Percentiles rank a stretch among this genome's conserved stretches.
Conservation (phyloP, 1,140 invertebrate genomes). For the Palaemon carinicauda region DNA sequence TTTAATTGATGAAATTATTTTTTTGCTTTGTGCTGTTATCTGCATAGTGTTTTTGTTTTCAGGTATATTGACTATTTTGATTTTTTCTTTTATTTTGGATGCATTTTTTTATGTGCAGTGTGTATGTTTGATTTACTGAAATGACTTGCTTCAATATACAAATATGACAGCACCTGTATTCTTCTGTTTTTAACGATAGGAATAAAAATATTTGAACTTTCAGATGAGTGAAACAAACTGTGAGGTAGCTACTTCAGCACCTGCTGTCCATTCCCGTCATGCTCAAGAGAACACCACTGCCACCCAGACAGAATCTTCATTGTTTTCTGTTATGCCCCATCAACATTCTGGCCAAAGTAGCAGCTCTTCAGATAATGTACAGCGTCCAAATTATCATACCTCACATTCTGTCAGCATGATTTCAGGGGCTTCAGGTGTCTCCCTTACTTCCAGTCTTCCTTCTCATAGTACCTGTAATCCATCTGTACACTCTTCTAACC, state of each 20-base stretch:
- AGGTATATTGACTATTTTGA: too few relatives aligned
- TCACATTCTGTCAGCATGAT: constrained; percentile 28
- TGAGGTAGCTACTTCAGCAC: neutral
- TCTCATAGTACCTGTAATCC: neutral
- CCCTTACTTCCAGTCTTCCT: neutral
- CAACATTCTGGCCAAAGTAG: constrained; percentile 1
- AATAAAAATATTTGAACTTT: neutral
- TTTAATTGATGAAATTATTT: too few relatives aligned
- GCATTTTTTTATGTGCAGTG: too few relatives aligned
- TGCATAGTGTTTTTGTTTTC: too few relatives aligned
- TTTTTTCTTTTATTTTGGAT: too few relatives aligned
- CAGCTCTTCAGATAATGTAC: neutral
- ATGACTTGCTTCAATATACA: too few relatives aligned
- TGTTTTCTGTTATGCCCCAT: constrained; percentile 33
- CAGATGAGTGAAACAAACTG: constrained; percentile 24
- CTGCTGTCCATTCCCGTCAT: neutral
- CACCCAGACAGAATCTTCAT: constrained; percentile 27
- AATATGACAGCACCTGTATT: too few relatives aligned
- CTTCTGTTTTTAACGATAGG: too few relatives aligned
- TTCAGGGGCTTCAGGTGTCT: neutral
- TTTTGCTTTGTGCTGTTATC: too few relatives aligned
- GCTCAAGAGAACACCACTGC: constrained; percentile 36
- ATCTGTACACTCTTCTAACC: neutral
- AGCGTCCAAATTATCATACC: constrained; percentile 2
- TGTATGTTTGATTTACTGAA: too few relatives aligned